A percentile compares a stretch with the other conserved stretches of the same genome.
Conservation (phyloP, 2,797 vertebrate genomes). For the Sandelia bainsii region DNA sequence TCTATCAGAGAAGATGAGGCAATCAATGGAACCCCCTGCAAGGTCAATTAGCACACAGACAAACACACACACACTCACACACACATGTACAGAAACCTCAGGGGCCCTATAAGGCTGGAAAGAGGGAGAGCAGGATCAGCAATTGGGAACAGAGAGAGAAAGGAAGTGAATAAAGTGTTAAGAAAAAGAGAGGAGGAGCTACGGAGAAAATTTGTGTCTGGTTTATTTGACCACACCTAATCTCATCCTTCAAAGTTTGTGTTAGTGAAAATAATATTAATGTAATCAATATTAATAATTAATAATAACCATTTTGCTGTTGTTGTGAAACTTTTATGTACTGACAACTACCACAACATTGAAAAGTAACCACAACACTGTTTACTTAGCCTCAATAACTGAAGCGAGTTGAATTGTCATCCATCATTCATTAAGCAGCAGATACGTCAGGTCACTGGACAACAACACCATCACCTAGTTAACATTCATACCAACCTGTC, state of each 20-base stretch:
- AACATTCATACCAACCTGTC: constrained; percentile 79
- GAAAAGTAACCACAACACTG: neutral
- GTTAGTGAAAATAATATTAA: too few species aligned
- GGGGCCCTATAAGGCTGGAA: constrained; percentile 63
- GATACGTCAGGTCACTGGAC: constrained; percentile 40
- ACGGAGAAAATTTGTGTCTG: neutral
- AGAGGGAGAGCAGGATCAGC: constrained; percentile 45
- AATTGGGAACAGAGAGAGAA: constrained; percentile 7
- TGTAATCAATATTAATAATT: neutral
- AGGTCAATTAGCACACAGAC: constrained; percentile 92
- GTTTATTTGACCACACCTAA: too few species aligned
- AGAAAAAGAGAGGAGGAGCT: constrained; percentile 1
- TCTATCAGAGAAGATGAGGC: constrained; percentile 99
- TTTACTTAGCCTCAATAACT: neutral
- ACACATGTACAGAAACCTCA: constrained; percentile 54
- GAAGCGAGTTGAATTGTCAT: neutral
- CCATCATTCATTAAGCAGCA: constrained; percentile 63
- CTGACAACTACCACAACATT: neutral
- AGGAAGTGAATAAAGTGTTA: constrained; percentile 11
- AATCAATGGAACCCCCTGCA: constrained; percentile 95
- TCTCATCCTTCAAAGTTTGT: too few species aligned
- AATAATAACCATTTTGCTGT: neutral
- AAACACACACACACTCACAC: constrained; percentile 57
- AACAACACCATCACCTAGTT: constrained; percentile 68
- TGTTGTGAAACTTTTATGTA: neutral